phyloP scores from a whole-genome alignment of 2,888 invertebrate genomes.

The Cheilosia soror region DNA sequence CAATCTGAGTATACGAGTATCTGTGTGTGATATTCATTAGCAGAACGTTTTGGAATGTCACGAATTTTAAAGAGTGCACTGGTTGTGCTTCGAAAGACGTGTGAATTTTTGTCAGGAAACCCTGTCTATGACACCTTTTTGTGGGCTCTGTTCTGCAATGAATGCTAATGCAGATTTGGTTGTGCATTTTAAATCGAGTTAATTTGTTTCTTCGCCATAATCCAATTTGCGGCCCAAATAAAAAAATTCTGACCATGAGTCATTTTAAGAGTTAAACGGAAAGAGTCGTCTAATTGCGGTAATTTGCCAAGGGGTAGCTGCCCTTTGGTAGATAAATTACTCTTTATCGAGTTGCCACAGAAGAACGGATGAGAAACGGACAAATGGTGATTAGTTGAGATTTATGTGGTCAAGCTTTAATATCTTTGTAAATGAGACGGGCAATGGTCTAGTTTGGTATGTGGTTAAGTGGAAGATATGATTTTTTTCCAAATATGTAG shows the following conservation, averaged over 20 bases:
- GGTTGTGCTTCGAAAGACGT: too few relatives aligned
- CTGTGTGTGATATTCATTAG: not conserved
- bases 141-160: not conserved
- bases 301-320: conserved; percentile 39
- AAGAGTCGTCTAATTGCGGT: conserved; percentile 54
- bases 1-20: conserved; percentile 50
- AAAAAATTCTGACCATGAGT: conserved; percentile 47
- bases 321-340: conserved; percentile 54
- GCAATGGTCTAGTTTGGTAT: too few relatives aligned
- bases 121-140: not conserved
- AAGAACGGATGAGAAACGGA: conserved; percentile 16
- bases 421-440: too few relatives aligned
- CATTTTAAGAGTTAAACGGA: conserved; percentile 41
- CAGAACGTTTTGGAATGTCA: too few relatives aligned
- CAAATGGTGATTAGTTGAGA: too few relatives aligned
- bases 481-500: too few relatives aligned
- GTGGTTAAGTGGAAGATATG: too few relatives aligned
- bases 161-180: conserved; percentile 34
- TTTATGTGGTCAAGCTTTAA: too few relatives aligned
- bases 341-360: conserved; percentile 51
- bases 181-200: too few relatives aligned
- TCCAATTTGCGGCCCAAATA: conserved; percentile 22
- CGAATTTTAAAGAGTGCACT: conserved; percentile 2
- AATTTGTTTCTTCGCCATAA: not conserved
- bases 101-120: not conserved